Evolutionary conservation across 2,888 invertebrate genomes (phyloP).

Genomic region (Junonia oenone): DNA sequence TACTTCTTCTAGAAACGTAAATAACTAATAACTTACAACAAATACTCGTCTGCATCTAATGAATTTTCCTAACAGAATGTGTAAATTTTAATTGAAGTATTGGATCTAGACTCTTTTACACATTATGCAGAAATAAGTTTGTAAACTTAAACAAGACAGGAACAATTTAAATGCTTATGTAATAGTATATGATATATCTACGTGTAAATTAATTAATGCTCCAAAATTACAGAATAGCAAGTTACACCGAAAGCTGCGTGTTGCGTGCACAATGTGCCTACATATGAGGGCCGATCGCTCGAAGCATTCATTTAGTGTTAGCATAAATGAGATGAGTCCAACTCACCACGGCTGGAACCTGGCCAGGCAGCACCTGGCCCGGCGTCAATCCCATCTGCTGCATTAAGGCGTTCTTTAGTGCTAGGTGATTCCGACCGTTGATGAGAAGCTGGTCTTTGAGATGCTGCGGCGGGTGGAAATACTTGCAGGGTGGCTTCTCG

Average conservation of each 20-base stretch:
- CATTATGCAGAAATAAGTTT: neutral
- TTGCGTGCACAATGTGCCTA: conserved; percentile 64
- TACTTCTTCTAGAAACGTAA: conserved; percentile 45
- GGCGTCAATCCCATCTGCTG: conserved; percentile 97
- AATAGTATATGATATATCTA: conserved; percentile 40
- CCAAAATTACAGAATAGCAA: conserved; percentile 54
- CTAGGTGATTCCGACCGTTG: conserved; percentile 99
- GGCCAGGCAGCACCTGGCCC: conserved; percentile 95
- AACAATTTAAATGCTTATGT: conserved; percentile 62
- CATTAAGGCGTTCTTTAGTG: conserved; percentile 98
- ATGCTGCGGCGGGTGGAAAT: conserved; percentile 99
- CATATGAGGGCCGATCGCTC: conserved; percentile 69
- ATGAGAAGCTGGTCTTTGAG: conserved; percentile 99
- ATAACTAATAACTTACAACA: conserved; percentile 20
- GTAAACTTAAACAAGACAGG: conserved; percentile 32
- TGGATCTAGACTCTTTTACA: neutral
- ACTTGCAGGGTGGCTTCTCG: conserved; percentile 99
- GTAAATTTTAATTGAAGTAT: neutral
- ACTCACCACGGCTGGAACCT: conserved; percentile 96
- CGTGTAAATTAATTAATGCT: conserved; percentile 42
- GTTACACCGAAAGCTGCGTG: conserved; percentile 73
- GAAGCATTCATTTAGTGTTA: conserved; percentile 44
- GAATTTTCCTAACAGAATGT: neutral
- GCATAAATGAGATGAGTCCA: conserved; percentile 17
- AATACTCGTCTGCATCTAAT: conserved; percentile 1